Percentiles rank a stretch among this genome's conserved stretches.
Conservation (phyloP, 2,888 invertebrate genomes). For the Noctua pronuba region DNA sequence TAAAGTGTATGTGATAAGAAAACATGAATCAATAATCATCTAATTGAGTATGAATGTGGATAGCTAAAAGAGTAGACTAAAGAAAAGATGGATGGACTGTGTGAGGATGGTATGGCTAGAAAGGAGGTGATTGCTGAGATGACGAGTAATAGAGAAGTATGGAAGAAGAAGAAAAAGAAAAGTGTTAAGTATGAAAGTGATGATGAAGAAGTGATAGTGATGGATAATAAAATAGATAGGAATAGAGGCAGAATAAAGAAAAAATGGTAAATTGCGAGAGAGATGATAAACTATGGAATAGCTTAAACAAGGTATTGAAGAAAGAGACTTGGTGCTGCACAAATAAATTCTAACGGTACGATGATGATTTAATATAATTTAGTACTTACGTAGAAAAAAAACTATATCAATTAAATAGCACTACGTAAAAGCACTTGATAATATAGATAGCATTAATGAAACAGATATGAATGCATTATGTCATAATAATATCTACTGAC, state of each 20-base stretch:
- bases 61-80: not conserved
- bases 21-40: not conserved
- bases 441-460: constrained; percentile 15
- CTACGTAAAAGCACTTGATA: not conserved
- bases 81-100: not conserved
- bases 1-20: not conserved
- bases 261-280: not conserved
- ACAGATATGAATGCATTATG: constrained; percentile 10
- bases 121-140: not conserved
- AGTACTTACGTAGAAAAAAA: not conserved
- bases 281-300: not conserved
- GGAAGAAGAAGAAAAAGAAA: no score
- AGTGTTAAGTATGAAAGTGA: no score
- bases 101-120: not conserved
- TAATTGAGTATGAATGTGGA: not conserved
- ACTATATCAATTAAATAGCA: not conserved
- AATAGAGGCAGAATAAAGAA: not conserved
- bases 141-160: not conserved
- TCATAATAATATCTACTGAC: constrained; percentile 12
- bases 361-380: not conserved
- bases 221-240: not conserved
- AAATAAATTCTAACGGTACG: not conserved
- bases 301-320: not conserved
- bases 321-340: not conserved
- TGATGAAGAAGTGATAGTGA: not conserved